Conservation (phyloP, 2,113 vertebrate genomes). For the Coregonus clupeaformis region DNA sequence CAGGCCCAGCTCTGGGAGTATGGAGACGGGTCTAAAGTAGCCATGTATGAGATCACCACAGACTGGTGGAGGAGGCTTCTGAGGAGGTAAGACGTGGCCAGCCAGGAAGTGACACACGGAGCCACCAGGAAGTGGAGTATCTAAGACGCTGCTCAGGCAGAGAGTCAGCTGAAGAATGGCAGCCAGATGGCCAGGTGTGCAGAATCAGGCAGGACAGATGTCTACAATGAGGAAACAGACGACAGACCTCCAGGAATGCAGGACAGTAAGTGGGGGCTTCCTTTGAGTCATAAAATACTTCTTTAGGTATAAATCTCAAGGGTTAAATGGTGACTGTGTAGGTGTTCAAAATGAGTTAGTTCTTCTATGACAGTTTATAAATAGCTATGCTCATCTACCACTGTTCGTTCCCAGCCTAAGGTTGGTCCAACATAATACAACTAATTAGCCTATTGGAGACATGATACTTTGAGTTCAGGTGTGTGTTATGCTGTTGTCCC, state of each 20-base stretch:
- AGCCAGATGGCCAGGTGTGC: constrained; percentile 31
- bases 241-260: constrained; percentile 10
- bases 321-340: no score
- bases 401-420: no score
- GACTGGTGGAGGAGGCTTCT: constrained; percentile 71
- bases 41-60: constrained; percentile 72
- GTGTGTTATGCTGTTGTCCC: no score
- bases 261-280: constrained; percentile 36
- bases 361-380: no score
- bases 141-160: constrained; percentile 61
- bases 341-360: no score
- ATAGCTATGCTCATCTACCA: no score
- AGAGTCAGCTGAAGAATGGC: constrained; percentile 44
- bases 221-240: constrained; percentile 17
- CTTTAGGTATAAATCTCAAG: no score
- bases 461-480: no score
- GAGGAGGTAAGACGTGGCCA: constrained; percentile 66
- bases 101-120: constrained; percentile 66
- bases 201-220: constrained; percentile 38
- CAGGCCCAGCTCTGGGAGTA: constrained; percentile 74
- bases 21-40: constrained; percentile 73
- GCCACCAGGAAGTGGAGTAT: constrained; percentile 63
- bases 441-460: no score
- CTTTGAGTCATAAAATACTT: not conserved
- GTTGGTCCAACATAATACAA: no score